Base-by-base conservation (phyloP, 2,888 invertebrate genomes). In the Plusia festucae region DNA sequence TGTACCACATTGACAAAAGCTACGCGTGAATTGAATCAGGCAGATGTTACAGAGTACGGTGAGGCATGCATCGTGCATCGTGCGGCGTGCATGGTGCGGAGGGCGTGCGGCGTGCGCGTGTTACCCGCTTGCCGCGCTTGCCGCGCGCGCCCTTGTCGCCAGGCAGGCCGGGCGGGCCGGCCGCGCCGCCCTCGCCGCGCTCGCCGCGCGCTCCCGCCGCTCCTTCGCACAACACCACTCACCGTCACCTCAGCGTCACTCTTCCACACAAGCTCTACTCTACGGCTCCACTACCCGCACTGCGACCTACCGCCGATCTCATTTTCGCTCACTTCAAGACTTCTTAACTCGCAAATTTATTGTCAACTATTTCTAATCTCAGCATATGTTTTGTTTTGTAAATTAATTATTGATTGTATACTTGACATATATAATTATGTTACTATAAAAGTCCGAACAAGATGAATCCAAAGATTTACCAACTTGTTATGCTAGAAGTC, bases 91-190 rank as follows among this genome's bases (percentile, higher is more conserved):
- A 15, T n/a, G n/a, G n/a, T n/a, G n/a, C n/a, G n/a, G n/a, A n/a
- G n/a, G n/a, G n/a, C n/a, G n/a, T n/a, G n/a, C n/a, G n/a, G 15
- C 40, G 6, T 40, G 40, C 40, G n/a, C 27, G 6, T 6, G 80
- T 97, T 97, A 98, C 98, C 98, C 98, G 96, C 96, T 98, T 98
- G 96, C 98, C 98, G 94, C 98, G 97, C 92, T 98, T 98, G 90
- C 99, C 99, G 89, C 98, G 96, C 82, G 97, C 96, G 90, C 99
- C 99, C 93, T 97, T 98, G 92, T 98, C 98, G 82, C 99, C 99
- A 85, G 97, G 95, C 84, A 96, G 95, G 85, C 98, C 98, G 84
- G 97, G 96, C 79, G 97, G 97, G 84, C 97, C 97, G 76, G 96
- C 95, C 79, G 97, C 97, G 84, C 98, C 98, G 81, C 96, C 85